Percentiles rank a stretch among this genome's conserved stretches.
phyloP scores from a whole-genome alignment of 2,113 vertebrate species.

The Zonotrichia leucophrys region DNA sequence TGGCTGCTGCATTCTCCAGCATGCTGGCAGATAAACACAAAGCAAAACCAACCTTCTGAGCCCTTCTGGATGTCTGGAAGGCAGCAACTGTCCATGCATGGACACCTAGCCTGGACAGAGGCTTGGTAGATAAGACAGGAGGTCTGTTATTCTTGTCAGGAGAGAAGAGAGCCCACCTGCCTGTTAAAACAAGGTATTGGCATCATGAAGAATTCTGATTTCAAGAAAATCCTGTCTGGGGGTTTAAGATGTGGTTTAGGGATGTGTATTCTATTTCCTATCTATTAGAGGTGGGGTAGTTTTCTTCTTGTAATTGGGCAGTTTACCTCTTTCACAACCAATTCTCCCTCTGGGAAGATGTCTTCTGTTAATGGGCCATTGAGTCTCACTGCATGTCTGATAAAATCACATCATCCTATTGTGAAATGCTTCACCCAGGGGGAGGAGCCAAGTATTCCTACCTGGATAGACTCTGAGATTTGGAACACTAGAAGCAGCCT shows the following conservation, averaged over 20 bases:
- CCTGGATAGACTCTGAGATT: neutral
- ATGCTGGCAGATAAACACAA: neutral
- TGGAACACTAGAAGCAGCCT: neutral
- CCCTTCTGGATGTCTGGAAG: neutral
- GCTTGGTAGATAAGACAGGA: neutral
- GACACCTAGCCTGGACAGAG: neutral
- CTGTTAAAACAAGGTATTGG: neutral
- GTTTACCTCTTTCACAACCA: neutral
- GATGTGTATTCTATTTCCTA: neutral
- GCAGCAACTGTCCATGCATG: neutral
- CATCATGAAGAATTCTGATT: neutral
- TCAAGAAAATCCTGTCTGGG: neutral
- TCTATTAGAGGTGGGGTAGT: neutral
- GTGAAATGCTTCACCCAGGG: neutral
- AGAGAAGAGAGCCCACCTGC: neutral
- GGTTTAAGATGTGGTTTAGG: neutral
- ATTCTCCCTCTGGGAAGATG: neutral
- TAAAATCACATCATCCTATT: neutral
- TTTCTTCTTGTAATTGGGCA: neutral
- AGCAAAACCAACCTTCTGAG: neutral
- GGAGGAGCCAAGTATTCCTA: neutral
- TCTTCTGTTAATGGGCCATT: neutral
- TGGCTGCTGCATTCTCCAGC: accelerated
- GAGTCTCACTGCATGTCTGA: neutral
- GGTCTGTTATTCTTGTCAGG: neutral